phyloP scores from a whole-genome alignment of 1,140 invertebrate species.

The Holotrichia oblita region DNA sequence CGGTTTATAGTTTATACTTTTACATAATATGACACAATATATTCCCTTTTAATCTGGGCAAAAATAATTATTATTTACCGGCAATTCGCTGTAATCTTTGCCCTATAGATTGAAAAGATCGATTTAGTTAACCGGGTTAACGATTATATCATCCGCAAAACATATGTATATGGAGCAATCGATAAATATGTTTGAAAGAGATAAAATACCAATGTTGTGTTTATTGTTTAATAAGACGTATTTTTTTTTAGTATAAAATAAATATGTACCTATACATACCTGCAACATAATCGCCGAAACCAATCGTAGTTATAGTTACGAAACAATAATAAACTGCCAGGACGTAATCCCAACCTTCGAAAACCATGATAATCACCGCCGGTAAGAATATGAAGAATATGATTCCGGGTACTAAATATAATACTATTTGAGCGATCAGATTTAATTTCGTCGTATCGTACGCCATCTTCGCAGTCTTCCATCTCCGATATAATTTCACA shows the following conservation, averaged over 20 bases:
- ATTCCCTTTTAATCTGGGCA: too few relatives aligned
- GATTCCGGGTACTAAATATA: conserved; percentile 86
- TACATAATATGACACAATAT: too few relatives aligned
- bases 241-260: neutral
- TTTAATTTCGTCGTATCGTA: conserved; percentile 75
- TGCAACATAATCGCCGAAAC: conserved; percentile 93
- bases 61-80: too few relatives aligned
- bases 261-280: conserved; percentile 48
- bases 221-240: neutral
- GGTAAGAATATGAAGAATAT: conserved; percentile 93
- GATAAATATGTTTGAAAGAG: too few relatives aligned
- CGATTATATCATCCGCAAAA: neutral
- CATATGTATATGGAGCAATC: too few relatives aligned
- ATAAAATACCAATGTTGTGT: too few relatives aligned
- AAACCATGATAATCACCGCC: conserved; percentile 84
- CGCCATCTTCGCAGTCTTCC: conserved; percentile 75
- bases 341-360: conserved; percentile 91
- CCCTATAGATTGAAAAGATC: too few relatives aligned
- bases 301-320: conserved; percentile 92
- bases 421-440: conserved; percentile 77
- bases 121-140: too few relatives aligned
- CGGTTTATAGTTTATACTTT: too few relatives aligned
- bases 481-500: conserved; percentile 75
- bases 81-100: too few relatives aligned
- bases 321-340: conserved; percentile 91